Percentiles rank a stretch among this genome's conserved stretches.
phyloP scores from a whole-genome alignment of 2,888 invertebrate genomes.

The Drosophila glabriapex region DNA sequence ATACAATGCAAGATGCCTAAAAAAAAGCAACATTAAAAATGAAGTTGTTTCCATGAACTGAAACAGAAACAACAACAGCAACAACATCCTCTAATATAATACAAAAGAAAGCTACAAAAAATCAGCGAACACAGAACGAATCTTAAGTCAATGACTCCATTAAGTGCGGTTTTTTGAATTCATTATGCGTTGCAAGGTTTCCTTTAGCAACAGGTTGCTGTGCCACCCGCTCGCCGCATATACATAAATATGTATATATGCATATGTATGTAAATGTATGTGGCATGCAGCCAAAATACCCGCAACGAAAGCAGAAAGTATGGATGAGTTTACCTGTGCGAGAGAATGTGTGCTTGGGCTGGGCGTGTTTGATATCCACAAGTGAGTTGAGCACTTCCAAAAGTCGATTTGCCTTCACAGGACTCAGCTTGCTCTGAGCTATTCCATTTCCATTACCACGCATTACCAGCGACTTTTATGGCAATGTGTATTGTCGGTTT shows the following conservation, averaged over 20 bases:
- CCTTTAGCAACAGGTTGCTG: conserved; percentile 67
- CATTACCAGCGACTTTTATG: conserved; percentile 49
- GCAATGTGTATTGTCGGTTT: conserved; percentile 16
- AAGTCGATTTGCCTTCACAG: not conserved
- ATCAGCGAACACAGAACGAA: conserved; percentile 34
- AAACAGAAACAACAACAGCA: conserved; percentile 25
- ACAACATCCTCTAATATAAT: conserved; percentile 12
- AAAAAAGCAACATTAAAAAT: conserved; percentile 23
- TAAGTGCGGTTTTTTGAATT: conserved; percentile 69
- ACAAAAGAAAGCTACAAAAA: conserved; percentile 25
- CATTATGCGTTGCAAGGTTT: conserved; percentile 59
- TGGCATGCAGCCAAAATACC: conserved; percentile 31
- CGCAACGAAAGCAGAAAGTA: conserved; percentile 5
- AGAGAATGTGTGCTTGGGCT: conserved; percentile 62
- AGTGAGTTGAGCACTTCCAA: conserved; percentile 6
- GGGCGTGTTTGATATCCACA: conserved; percentile 53
- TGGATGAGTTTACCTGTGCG: conserved; percentile 2
- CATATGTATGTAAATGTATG: conserved; percentile 8
- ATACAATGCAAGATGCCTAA: conserved; percentile 30
- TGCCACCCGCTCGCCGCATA: conserved; percentile 35
- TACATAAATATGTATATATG: not conserved
- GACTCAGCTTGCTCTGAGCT: not conserved
- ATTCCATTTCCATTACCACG: conserved; percentile 50
- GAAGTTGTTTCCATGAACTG: conserved; percentile 54
- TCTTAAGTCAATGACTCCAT: conserved; percentile 78